These are phyloP conservation scores for Pseudomyrmex dendroicus DNA, from an alignment of 1,140 invertebrate species.

Conservation along the genomic window DNA sequence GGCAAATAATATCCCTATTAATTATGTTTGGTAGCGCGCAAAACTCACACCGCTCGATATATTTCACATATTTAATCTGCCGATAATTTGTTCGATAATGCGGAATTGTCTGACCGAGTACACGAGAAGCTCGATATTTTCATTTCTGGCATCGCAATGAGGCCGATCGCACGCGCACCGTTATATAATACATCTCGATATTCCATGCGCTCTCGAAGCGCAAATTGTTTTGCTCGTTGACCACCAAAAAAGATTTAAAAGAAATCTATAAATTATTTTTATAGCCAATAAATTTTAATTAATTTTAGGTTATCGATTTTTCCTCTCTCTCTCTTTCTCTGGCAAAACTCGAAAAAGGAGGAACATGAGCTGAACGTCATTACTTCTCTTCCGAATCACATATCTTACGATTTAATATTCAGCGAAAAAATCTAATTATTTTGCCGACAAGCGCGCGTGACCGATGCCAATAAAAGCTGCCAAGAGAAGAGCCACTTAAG, in stretches of 20 bases:
- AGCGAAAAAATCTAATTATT: neutral
- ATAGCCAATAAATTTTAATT: neutral
- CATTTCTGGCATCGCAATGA: slow-evolving; percentile 3
- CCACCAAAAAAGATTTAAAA: neutral
- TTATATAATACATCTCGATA: slow-evolving; percentile 15
- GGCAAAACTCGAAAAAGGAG: neutral
- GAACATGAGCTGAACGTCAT: neutral
- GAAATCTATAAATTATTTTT: slow-evolving; percentile 5
- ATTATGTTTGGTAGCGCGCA: slow-evolving; percentile 51
- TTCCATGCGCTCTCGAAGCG: neutral
- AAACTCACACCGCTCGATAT: slow-evolving; percentile 25
- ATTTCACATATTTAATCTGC: slow-evolving; percentile 61
- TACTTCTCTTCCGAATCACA: neutral
- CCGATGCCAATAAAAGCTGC: neutral
- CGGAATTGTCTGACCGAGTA: slow-evolving; percentile 13
- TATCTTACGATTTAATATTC: neutral
- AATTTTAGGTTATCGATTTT: neutral
- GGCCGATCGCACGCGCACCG: neutral
- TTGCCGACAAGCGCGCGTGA: neutral
- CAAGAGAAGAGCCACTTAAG: slow-evolving; percentile 17
- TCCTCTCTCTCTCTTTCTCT: neutral
- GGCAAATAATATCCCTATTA: slow-evolving; percentile 72
- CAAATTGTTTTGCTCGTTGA: slow-evolving; percentile 16
- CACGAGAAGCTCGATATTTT: neutral
- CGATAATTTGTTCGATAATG: slow-evolving; percentile 68